phyloP scores from a whole-genome alignment of 2,888 invertebrate species.

The Scrobipalpa atriplicella region DNA sequence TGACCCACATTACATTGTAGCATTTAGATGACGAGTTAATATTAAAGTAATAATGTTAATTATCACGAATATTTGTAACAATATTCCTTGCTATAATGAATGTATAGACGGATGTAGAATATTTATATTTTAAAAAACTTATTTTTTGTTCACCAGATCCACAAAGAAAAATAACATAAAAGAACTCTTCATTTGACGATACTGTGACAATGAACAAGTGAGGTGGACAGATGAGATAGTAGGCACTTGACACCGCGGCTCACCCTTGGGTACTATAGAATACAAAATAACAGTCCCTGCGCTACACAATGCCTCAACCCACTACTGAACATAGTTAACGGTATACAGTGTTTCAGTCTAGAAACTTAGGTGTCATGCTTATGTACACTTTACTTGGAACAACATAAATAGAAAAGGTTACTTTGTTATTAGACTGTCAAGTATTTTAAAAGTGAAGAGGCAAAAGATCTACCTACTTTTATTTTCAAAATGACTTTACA shows the following conservation, averaged over 20 bases:
- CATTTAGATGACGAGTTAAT: not conserved
- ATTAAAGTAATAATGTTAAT: not conserved
- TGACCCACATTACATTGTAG: conserved; percentile 3
- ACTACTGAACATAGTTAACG: conserved; percentile 15
- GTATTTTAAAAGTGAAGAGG: too few species aligned
- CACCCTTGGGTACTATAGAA: conserved; percentile 15
- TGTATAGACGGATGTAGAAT: not conserved
- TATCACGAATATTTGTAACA: not conserved
- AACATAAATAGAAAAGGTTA: not conserved
- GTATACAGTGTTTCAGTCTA: not conserved
- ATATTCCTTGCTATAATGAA: not conserved
- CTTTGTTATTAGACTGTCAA: too few species aligned
- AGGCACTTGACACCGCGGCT: conserved; percentile 5
- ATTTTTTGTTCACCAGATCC: not conserved
- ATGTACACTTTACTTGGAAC: not conserved
- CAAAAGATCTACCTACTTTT: too few species aligned
- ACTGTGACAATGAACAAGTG: conserved; percentile 6
- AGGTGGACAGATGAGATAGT: not conserved
- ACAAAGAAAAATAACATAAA: not conserved
- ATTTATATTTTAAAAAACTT: not conserved
- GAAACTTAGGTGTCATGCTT: not conserved
- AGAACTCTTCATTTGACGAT: not conserved
- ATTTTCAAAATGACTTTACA: too few species aligned
- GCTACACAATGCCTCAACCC: conserved; percentile 9
- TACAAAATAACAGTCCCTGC: conserved; percentile 9